Conservation (phyloP, 2,888 invertebrate species). For the Epicampocera succincta region DNA sequence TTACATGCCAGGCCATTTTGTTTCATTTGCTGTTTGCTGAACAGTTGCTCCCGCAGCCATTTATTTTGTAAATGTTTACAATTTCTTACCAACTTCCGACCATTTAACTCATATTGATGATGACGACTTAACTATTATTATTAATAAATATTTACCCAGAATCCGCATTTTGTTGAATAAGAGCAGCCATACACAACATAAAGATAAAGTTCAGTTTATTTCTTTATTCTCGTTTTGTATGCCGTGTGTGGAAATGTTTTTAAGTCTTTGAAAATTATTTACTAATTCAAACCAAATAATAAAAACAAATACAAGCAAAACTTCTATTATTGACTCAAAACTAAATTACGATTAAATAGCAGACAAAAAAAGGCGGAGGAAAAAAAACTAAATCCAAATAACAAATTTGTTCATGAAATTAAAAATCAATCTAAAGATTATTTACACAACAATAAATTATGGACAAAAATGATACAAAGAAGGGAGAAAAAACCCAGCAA, state of each 20-base stretch:
- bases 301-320: conserved; percentile 33
- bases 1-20: conserved; percentile 17
- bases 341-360: not conserved
- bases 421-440: no score
- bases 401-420: not conserved
- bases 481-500: no score
- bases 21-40: not conserved
- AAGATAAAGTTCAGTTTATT: conserved; percentile 13
- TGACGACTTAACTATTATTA: conserved; percentile 57
- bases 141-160: conserved; percentile 17
- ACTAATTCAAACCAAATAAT: conserved; percentile 55
- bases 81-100: conserved; percentile 52
- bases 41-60: conserved; percentile 33
- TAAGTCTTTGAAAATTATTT: conserved; percentile 35
- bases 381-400: not conserved
- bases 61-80: conserved; percentile 65
- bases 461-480: no score
- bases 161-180: conserved; percentile 21
- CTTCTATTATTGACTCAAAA: not conserved
- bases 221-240: not conserved
- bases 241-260: conserved; percentile 9
- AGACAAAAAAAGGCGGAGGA: not conserved
- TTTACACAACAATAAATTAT: no score
- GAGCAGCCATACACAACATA: conserved; percentile 20
- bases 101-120: conserved; percentile 55